Evolutionary conservation across 2,113 vertebrate species (phyloP).

Genomic region (Piprites chloris): DNA sequence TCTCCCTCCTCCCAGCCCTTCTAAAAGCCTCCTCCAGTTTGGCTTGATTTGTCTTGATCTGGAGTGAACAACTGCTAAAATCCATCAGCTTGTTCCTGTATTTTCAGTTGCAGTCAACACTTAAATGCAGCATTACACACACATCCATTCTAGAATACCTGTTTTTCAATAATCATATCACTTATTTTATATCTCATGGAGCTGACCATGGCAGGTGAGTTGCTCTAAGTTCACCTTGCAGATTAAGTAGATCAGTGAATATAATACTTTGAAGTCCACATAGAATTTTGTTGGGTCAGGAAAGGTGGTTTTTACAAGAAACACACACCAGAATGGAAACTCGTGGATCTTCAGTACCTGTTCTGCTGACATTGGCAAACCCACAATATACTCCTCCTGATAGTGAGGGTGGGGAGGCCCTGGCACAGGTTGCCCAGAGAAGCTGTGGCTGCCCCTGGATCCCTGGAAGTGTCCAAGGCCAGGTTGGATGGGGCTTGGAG

Average conservation of each 20-base stretch:
- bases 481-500: fast-evolving
- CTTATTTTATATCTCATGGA: neutral
- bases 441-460: neutral
- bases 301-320: neutral
- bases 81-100: neutral
- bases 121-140: neutral
- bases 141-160: neutral
- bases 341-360: neutral
- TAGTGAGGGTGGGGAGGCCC: neutral
- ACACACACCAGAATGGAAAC: neutral
- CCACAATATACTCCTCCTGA: neutral
- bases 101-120: neutral
- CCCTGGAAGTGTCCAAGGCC: neutral
- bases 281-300: neutral
- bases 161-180: neutral
- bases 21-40: neutral
- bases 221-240: neutral
- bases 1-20: neutral
- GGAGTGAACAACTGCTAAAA: neutral
- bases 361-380: neutral
- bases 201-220: neutral
- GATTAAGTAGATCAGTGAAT: neutral
- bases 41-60: neutral
- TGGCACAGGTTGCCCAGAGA: neutral
- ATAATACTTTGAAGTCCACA: neutral